Conservation (phyloP, 2,113 vertebrate species). For the Seriola rivoliana region DNA sequence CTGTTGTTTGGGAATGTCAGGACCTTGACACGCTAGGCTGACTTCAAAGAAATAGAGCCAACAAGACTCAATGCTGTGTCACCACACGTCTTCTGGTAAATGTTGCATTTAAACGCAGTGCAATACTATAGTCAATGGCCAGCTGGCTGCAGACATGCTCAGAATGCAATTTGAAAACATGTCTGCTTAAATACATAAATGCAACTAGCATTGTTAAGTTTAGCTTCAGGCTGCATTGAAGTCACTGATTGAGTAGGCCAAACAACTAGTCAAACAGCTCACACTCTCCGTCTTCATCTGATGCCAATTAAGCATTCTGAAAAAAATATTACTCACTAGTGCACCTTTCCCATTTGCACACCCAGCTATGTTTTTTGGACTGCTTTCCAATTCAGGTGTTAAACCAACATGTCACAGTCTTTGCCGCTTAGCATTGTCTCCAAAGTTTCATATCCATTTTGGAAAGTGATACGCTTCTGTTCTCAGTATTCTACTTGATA, state of each 20-base stretch:
- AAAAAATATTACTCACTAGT: background rate
- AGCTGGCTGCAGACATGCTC: background rate
- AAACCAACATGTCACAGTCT: background rate
- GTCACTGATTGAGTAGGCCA: background rate
- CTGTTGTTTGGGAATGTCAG: conserved; percentile 24
- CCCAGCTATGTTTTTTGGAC: background rate
- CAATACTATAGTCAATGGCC: background rate
- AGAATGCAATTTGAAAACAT: background rate
- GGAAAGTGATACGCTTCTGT: background rate
- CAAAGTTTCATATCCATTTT: background rate
- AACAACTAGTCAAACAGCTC: background rate
- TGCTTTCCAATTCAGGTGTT: background rate
- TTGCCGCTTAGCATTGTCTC: background rate
- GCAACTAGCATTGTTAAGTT: background rate
- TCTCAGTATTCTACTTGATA: background rate
- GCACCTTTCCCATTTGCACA: background rate
- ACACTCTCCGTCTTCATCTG: background rate
- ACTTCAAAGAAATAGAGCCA: conserved; percentile 32
- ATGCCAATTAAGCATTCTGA: background rate
- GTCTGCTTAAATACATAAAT: background rate
- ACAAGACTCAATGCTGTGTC: background rate
- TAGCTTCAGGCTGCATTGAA: background rate
- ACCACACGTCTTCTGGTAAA: background rate
- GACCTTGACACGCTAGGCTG: conserved; percentile 11
- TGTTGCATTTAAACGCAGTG: conserved; percentile 4